phyloP scores from a whole-genome alignment of 92 coral and sea anemone species.

The Phenganax marumi region DNA sequence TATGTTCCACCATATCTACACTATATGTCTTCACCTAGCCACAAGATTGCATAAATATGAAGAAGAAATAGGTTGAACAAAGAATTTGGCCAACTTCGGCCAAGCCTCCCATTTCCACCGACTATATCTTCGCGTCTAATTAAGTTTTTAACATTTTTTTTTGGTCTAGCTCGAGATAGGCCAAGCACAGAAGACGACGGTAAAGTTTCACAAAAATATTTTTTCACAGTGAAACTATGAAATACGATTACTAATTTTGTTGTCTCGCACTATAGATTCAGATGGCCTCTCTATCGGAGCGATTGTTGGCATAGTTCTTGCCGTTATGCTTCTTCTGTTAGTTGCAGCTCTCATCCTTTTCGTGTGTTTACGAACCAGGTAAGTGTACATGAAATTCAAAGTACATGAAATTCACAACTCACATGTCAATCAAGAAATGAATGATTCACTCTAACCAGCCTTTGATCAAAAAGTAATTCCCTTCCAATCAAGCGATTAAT shows the following conservation, averaged over 20 bases:
- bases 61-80: background rate
- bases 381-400: background rate
- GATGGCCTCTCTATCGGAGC: slow-evolving; percentile 46
- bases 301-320: slow-evolving; percentile 43
- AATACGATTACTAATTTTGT: background rate
- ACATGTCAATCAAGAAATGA: background rate
- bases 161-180: background rate
- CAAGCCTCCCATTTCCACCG: no score
- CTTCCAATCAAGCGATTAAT: background rate
- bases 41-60: background rate
- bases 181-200: background rate
- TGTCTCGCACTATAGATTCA: slow-evolving; percentile 2
- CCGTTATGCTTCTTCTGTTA: slow-evolving; percentile 10
- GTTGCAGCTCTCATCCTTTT: slow-evolving; percentile 35
- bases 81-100: no score
- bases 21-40: background rate
- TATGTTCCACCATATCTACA: background rate
- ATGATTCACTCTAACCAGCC: background rate
- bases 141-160: no score
- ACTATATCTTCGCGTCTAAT: no score
- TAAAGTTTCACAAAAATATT: background rate
- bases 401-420: background rate
- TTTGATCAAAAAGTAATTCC: background rate
- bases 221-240: background rate
- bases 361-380: slow-evolving; percentile 45